Evolutionary conservation across 1,140 invertebrate genomes (phyloP), one percentile per base, ranked within the genome.

Genomic region (Odontomachus brunneus): DNA sequence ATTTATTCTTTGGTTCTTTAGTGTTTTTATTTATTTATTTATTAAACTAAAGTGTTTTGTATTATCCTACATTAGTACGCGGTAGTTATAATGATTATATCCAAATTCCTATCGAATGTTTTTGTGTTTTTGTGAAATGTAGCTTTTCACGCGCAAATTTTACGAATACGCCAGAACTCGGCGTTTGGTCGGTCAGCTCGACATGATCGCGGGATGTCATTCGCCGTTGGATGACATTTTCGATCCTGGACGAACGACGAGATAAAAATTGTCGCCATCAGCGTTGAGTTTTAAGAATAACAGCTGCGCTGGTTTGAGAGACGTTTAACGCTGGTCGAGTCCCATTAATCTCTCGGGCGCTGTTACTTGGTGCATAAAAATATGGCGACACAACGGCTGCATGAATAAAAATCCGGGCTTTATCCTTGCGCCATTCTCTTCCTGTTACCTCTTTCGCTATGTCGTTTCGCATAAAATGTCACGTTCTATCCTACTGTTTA

Each of bases 331-430:
- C 66, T 26, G 75, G 75, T 71, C 65, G 53, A 80, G 65, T 19
- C 51, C 65, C 75, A 80, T 80, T 71, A 80, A 80, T 80, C 75
- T 80, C 53, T 80, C 53, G 51, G 53, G 33, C 51, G 65, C 51
- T 57, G 63, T 78, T 69, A 44, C 15, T 44, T 33, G 75, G 63
- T 71, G 75, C 51, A 80, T 80, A 80, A 80, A 80, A 80, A 80
- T 80, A 69, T 80, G 75, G 65, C 75, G 75, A 80, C 75, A 57
- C 75, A 65, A 80, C 75, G 75, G 75, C 75, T 57, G 75, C 75
- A 80, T 80, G 75, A 80, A 80, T 80, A 80, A 80, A 80, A 80
- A 80, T 80, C 75, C 65, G 51, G 12, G 51, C 33, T 80, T 71
- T 80, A 71, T 80, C 51, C 75, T 48, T 71, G 71, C 51, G 65